phyloP scores from a whole-genome alignment of 1,140 invertebrate genomes.

The Sminthurinus signatus region DNA sequence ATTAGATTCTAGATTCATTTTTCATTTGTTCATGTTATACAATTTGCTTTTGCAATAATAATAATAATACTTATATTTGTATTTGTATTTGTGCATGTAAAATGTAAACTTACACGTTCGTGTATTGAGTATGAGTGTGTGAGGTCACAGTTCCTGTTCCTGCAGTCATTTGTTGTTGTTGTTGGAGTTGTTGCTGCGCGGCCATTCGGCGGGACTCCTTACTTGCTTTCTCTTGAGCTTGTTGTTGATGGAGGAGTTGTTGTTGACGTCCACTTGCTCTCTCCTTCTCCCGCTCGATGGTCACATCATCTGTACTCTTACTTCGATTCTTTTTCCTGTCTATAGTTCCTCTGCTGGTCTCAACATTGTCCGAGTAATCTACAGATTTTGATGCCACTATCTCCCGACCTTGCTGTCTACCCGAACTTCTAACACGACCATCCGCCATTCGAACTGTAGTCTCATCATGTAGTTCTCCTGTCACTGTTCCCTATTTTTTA shows the following conservation, averaged over 20 bases:
- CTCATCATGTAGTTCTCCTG: constrained; percentile 22
- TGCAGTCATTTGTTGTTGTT: constrained; percentile 27
- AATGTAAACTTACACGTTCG: constrained; percentile 22
- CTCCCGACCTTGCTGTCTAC: constrained; percentile 32
- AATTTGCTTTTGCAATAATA: too few relatives aligned
- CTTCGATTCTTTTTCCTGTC: constrained; percentile 59
- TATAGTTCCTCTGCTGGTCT: constrained; percentile 47
- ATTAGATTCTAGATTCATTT: too few relatives aligned
- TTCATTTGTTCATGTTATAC: too few relatives aligned
- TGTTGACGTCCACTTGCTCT: neutral
- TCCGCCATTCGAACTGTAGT: constrained; percentile 10
- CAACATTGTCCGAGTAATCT: constrained; percentile 51
- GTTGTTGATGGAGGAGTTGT: neutral
- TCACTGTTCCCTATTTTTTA: constrained; percentile 28
- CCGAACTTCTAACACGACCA: constrained; percentile 25
- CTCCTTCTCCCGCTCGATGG: constrained; percentile 46
- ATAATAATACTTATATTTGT: too few relatives aligned
- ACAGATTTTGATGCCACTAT: constrained; percentile 41
- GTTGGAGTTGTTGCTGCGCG: constrained; percentile 37
- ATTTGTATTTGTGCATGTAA: too few relatives aligned
- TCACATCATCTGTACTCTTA: constrained; percentile 83
- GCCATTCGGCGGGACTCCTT: constrained; percentile 15
- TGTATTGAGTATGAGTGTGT: constrained; percentile 12
- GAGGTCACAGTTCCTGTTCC: too few relatives aligned
- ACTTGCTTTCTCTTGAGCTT: neutral